Evolutionary conservation across 2,113 vertebrate species (phyloP), one percentile per base, ranked within the genome.

Genomic region (Anoura caudifer): DNA sequence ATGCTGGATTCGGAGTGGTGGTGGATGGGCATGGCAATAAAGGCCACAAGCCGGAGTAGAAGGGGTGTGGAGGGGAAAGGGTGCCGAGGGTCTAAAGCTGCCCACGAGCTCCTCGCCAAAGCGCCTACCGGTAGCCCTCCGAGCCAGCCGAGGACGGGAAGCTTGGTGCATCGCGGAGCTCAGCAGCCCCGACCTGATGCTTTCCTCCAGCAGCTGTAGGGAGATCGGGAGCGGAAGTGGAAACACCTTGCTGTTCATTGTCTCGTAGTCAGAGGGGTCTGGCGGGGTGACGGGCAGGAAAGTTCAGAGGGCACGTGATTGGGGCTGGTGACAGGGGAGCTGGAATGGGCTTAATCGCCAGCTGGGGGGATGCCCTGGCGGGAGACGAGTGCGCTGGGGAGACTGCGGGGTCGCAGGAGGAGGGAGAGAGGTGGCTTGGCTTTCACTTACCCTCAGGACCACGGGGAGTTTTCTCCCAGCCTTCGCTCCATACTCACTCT

Each of bases 111-210:
- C 9, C 14, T 54, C 11, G 7, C 31, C 54, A 83, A 47, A 67
- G 22, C 13, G 13, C 36, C 13, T 7, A 7, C 9, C 19, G 24
- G 26, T 3, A 59, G 14, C 14, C 59, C 59, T 67, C 24, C 0
- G 6, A 54, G 36, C 36, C 19, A 7, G 4, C 17, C 22, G 65
- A 45, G 22, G 45, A 11, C 56, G 10, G 56, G 12, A 56, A n/a
- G 94, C 76, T 52, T 45, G 5, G 31, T n/a, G 76, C 17, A 22
- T 7, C 45, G 47, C 11, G 11, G 45, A 61, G 20, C 1, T 43
- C 16, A 0, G 63, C 22, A 61, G 28, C 22, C 43, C 19, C 1
- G 9, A 26, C 1, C 5, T 26, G 31, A 50, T 3, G 13, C 11
- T 50, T 61, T 83, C 70, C 22, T 26, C 24, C 36, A 56, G 15